Evolutionary conservation across 2,888 invertebrate genomes (phyloP).

Genomic region (Trimorus sp.): DNA sequence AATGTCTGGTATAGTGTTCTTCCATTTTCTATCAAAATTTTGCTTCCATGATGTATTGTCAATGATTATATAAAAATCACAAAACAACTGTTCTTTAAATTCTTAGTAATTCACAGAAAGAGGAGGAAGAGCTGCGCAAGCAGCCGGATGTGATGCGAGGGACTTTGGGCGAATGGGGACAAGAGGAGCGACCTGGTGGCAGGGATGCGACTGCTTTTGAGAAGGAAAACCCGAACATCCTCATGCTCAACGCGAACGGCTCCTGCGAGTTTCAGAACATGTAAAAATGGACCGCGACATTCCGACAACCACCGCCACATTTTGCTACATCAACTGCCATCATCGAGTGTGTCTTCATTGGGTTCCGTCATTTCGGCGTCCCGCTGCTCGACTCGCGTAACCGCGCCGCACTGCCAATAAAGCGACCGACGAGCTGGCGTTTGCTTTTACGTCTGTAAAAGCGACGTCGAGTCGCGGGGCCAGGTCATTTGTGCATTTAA

Average conservation of each 20-base stretch:
- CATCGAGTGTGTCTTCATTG: slow-evolving; percentile 8
- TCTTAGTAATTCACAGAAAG: slow-evolving; percentile 84
- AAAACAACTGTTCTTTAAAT: slow-evolving; percentile 34
- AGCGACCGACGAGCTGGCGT: too few species aligned
- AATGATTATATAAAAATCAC: too few species aligned
- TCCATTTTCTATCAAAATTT: too few species aligned
- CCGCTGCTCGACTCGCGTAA: too few species aligned
- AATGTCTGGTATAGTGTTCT: too few species aligned
- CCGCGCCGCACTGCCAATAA: too few species aligned
- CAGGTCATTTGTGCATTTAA: too few species aligned
- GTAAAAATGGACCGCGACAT: slow-evolving; percentile 80
- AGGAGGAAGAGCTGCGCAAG: slow-evolving; percentile 86
- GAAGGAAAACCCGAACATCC: slow-evolving; percentile 90
- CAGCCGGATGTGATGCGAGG: slow-evolving; percentile 89
- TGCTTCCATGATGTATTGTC: too few species aligned
- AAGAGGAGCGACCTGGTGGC: slow-evolving; percentile 85
- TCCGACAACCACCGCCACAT: too few species aligned
- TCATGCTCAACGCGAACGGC: slow-evolving; percentile 86
- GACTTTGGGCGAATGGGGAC: slow-evolving; percentile 85
- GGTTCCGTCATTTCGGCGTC: not conserved
- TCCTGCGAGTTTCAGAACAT: slow-evolving; percentile 90
- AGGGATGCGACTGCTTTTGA: slow-evolving; percentile 89
- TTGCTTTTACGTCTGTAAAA: too few species aligned
- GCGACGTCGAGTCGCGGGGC: too few species aligned
- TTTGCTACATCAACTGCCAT: not conserved